phyloP scores from a whole-genome alignment of 2,797 vertebrate genomes.

The Toxotes lorentzi region DNA sequence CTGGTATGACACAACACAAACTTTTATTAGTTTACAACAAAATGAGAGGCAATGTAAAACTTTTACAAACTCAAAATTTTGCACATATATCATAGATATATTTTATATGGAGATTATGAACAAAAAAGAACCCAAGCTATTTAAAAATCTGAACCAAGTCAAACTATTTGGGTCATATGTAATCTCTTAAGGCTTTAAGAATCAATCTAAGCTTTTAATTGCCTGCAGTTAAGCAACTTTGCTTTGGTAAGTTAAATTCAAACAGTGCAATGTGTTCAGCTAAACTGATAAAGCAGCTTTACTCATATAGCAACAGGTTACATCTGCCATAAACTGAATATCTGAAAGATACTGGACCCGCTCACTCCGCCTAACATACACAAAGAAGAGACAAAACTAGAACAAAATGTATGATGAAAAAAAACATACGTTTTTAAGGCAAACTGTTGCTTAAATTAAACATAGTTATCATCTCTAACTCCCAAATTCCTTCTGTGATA shows the following conservation, averaged over 20 bases:
- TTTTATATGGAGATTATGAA: slow-evolving; percentile 5
- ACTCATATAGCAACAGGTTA: neutral
- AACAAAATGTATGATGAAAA: slow-evolving; percentile 16
- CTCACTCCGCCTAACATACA: slow-evolving; percentile 9
- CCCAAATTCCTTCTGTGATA: slow-evolving; percentile 29
- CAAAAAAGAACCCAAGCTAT: slow-evolving; percentile 17
- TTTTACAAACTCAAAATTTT: slow-evolving; percentile 26
- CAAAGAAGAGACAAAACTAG: neutral
- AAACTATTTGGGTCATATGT: slow-evolving; percentile 28
- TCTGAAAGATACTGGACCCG: slow-evolving; percentile 18
- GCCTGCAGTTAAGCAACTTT: slow-evolving; percentile 16
- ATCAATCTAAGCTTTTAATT: slow-evolving; percentile 19
- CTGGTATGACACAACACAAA: slow-evolving; percentile 29
- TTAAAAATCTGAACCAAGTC: slow-evolving; percentile 21
- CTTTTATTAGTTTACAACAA: slow-evolving; percentile 57
- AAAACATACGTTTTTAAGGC: slow-evolving; percentile 18
- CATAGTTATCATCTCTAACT: slow-evolving; percentile 8
- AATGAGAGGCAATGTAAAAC: slow-evolving; percentile 5
- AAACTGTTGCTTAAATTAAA: slow-evolving; percentile 28
- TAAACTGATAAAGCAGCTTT: slow-evolving; percentile 44
- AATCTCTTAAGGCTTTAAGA: slow-evolving; percentile 55
- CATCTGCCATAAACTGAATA: slow-evolving; percentile 15
- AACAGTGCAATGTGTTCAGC: slow-evolving; percentile 54
- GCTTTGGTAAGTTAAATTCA: slow-evolving; percentile 52
- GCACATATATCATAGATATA: slow-evolving; percentile 6